A percentile compares a stretch with the other conserved stretches of the same genome.
Conservation (phyloP, 2,797 vertebrate genomes). For the Falco peregrinus region DNA sequence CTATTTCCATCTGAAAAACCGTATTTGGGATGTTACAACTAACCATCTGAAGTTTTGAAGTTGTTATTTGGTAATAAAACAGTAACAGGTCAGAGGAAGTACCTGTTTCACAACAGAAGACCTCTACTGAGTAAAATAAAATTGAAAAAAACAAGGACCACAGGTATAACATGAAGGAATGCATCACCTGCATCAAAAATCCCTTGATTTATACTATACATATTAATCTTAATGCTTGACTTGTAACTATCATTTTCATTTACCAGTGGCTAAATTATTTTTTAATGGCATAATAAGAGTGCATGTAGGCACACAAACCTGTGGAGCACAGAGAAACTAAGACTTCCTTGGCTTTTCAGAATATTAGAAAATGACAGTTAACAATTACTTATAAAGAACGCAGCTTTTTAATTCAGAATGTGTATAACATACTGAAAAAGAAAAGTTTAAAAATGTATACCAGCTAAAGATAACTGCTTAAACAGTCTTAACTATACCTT, state of each 20-base stretch:
- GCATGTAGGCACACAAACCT: not conserved
- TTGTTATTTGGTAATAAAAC: not conserved
- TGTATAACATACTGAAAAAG: not conserved
- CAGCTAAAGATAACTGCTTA: not conserved
- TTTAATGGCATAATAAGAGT: too few species aligned
- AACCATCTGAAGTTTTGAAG: not conserved
- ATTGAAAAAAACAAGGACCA: not conserved
- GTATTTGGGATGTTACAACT: not conserved
- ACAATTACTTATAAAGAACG: not conserved
- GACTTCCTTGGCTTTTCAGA: not conserved
- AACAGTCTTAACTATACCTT: not conserved
- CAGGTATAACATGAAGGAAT: not conserved
- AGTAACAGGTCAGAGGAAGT: not conserved
- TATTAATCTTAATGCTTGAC: not conserved
- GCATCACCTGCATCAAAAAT: fast-evolving
- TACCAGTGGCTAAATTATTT: not conserved
- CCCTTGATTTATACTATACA: not conserved
- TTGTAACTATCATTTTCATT: not conserved
- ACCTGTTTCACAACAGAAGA: not conserved
- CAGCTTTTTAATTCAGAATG: not conserved
- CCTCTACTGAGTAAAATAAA: not conserved
- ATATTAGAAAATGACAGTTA: not conserved
- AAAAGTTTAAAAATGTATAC: not conserved
- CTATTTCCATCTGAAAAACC: not conserved
- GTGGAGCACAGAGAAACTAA: not conserved